Conservation (phyloP, 1,140 invertebrate genomes). For the Brachionus plicatilis region DNA sequence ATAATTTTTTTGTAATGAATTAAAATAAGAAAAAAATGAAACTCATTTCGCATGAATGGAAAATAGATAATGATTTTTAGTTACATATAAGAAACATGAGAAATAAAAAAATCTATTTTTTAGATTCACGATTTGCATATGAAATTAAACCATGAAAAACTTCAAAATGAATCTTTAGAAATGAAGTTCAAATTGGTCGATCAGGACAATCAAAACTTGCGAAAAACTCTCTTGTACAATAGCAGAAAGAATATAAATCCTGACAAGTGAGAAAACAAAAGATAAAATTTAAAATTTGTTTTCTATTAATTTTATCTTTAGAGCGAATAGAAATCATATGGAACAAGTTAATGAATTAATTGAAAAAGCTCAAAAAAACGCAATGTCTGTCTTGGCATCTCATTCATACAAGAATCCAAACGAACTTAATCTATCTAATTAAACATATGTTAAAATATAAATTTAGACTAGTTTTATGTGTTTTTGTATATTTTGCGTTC, state of each 20-base stretch:
- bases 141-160: constrained; percentile 21
- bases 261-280: neutral
- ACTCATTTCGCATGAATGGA: too few species aligned
- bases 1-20: too few species aligned
- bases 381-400: neutral
- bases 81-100: too few species aligned
- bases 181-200: constrained; percentile 27
- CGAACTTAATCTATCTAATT: neutral
- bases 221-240: neutral
- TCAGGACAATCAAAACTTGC: constrained; percentile 20
- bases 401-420: neutral
- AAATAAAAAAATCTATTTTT: neutral
- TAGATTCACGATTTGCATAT: constrained; percentile 19
- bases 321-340: neutral
- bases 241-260: neutral
- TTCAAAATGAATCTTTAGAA: constrained; percentile 24
- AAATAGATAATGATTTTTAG: too few species aligned
- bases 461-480: neutral
- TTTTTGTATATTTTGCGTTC: neutral
- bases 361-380: constrained; percentile 26
- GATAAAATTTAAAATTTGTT: neutral
- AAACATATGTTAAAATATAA: neutral
- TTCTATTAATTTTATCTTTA: neutral
- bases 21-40: too few species aligned
- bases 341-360: constrained; percentile 18